phyloP scores from a whole-genome alignment of 2,888 invertebrate genomes.

The Drosophila mulleri region DNA sequence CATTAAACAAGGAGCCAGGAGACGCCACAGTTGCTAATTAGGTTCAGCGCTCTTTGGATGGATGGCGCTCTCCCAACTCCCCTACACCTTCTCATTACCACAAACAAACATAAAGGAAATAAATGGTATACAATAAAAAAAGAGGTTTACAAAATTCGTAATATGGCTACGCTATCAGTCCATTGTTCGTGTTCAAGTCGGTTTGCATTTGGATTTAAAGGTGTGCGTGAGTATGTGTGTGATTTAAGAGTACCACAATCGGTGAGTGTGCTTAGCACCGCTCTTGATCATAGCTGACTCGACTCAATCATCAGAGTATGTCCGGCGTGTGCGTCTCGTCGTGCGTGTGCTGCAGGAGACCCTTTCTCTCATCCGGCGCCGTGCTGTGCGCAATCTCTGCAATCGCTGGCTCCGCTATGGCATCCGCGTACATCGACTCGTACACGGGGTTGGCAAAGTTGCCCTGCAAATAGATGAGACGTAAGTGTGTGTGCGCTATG shows the following conservation, averaged over 20 bases:
- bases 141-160: slow-evolving; percentile 73
- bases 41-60: slow-evolving; percentile 66
- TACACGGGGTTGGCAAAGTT: slow-evolving; percentile 95
- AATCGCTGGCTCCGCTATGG: slow-evolving; percentile 78
- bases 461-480: slow-evolving; percentile 84
- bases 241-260: slow-evolving; percentile 17
- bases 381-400: slow-evolving; percentile 81
- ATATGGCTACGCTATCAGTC: slow-evolving; percentile 82
- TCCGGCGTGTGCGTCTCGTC: slow-evolving; percentile 85
- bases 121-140: slow-evolving; percentile 54
- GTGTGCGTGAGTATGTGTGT: slow-evolving; percentile 19
- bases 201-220: slow-evolving; percentile 57
- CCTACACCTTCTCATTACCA: neutral
- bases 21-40: slow-evolving; percentile 51
- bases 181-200: slow-evolving; percentile 78
- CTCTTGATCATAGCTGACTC: slow-evolving; percentile 60
- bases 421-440: slow-evolving; percentile 90
- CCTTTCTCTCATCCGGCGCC: slow-evolving; percentile 86
- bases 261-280: slow-evolving; percentile 70
- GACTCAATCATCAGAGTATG: slow-evolving; percentile 84
- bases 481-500: neutral
- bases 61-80: slow-evolving; percentile 14
- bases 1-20: slow-evolving; percentile 45
- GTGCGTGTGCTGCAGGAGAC: slow-evolving; percentile 86
- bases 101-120: slow-evolving; percentile 42